phyloP scores from a whole-genome alignment of 1,140 invertebrate species.

The Saccostrea glomerata region DNA sequence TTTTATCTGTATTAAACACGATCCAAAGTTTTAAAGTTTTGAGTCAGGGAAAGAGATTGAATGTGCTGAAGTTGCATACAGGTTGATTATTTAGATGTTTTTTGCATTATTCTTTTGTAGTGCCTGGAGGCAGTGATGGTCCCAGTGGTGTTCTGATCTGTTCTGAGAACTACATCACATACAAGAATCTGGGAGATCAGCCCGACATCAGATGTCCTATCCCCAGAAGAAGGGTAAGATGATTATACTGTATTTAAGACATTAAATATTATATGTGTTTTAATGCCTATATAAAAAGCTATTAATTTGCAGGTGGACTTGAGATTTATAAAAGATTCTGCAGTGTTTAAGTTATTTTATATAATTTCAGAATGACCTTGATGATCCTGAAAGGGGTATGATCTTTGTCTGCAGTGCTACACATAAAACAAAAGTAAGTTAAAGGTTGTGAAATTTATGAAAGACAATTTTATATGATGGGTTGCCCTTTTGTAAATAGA shows the following conservation, averaged over 20 bases:
- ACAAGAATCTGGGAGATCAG: conserved; percentile 99
- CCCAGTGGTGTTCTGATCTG: conserved; percentile 99
- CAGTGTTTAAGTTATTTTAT: conserved; percentile 39
- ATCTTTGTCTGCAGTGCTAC: conserved; percentile 99
- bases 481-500: neutral
- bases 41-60: too few species aligned
- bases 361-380: conserved; percentile 92
- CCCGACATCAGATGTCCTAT: conserved; percentile 99
- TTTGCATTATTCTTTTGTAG: conserved; percentile 68
- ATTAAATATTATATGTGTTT: neutral
- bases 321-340: neutral
- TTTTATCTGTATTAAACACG: too few species aligned
- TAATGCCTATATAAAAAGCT: neutral
- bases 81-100: too few species aligned
- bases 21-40: too few species aligned
- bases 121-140: conserved; percentile 95
- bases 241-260: neutral
- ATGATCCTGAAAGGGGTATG: conserved; percentile 99
- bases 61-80: too few species aligned
- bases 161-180: conserved; percentile 99
- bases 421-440: conserved; percentile 93
- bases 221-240: conserved; percentile 89
- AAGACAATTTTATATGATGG: neutral
- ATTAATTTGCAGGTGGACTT: neutral
- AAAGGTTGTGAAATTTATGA: neutral